Evolutionary conservation across 2,888 invertebrate genomes (phyloP).

Genomic region (Diploptera punctata): DNA sequence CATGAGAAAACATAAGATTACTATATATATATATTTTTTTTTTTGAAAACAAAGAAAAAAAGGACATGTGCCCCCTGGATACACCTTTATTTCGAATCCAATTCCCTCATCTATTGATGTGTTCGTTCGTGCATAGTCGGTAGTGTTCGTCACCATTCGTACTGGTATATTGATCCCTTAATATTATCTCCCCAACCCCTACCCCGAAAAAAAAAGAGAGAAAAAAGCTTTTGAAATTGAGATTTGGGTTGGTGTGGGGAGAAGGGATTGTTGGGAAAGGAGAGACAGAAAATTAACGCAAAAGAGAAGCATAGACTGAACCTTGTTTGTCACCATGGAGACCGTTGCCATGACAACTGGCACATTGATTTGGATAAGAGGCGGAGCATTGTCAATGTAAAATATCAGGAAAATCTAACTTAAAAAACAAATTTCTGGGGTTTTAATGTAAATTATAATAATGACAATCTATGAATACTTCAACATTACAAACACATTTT

Average conservation of each 20-base stretch:
- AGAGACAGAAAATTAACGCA: slow-evolving; percentile 27
- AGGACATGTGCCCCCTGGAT: not conserved
- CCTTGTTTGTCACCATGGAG: slow-evolving; percentile 39
- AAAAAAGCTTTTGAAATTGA: slow-evolving; percentile 55
- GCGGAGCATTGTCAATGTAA: slow-evolving; percentile 24
- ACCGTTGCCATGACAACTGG: slow-evolving; percentile 50
- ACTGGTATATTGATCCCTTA: slow-evolving; percentile 51
- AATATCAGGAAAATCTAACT: slow-evolving; percentile 15
- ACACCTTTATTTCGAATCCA: not conserved
- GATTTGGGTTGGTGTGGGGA: slow-evolving; percentile 55
- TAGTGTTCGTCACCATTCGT: slow-evolving; percentile 33
- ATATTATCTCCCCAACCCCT: slow-evolving; percentile 48
- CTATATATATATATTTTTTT: too few relatives aligned
- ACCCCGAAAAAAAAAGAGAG: slow-evolving; percentile 14
- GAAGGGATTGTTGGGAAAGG: slow-evolving; percentile 49
- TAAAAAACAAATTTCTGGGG: not conserved
- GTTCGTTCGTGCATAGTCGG: slow-evolving; percentile 45
- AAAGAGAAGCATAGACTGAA: slow-evolving; percentile 15
- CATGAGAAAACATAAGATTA: too few relatives aligned
- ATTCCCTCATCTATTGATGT: slow-evolving; percentile 50
- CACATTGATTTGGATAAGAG: slow-evolving; percentile 56
- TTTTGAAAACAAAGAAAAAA: too few relatives aligned
- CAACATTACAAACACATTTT: too few relatives aligned
- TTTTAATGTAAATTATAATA: too few relatives aligned
- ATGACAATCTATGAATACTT: too few relatives aligned